Conservation (phyloP, 2,888 invertebrate species). For the Phytoseiulus persimilis region DNA sequence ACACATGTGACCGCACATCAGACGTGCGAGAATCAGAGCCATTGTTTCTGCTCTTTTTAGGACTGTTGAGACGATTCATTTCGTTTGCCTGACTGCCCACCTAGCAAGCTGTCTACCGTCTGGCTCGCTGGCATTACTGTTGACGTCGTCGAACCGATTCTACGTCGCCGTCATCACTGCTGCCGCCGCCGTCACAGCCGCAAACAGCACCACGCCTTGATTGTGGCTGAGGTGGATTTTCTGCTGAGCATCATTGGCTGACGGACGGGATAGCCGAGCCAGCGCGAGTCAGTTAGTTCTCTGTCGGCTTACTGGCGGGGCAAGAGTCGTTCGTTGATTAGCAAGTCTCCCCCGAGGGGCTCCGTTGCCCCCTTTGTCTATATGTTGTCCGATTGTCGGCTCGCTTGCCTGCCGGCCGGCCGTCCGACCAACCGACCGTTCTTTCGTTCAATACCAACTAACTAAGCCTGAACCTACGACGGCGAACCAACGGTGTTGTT, state of each 20-base stretch:
- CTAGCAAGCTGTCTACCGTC: background rate
- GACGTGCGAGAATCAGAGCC: background rate
- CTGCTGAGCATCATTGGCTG: background rate
- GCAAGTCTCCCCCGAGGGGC: conserved; percentile 5
- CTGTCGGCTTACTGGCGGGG: background rate
- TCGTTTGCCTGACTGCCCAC: background rate
- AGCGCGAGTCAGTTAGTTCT: background rate
- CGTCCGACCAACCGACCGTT: too few relatives aligned
- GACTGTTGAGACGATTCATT: background rate
- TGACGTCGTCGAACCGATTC: background rate
- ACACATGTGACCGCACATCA: background rate
- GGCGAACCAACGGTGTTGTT: background rate
- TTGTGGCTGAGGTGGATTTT: background rate
- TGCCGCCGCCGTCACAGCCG: background rate
- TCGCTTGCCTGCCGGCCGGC: background rate
- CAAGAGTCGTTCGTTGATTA: background rate
- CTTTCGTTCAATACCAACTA: background rate
- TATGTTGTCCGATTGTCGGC: background rate
- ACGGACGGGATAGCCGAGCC: background rate
- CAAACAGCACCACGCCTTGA: conserved; percentile 5
- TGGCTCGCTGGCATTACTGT: background rate
- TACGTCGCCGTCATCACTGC: background rate
- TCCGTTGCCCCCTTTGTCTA: background rate
- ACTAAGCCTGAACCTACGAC: background rate
- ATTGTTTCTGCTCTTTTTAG: background rate